Base-by-base conservation (phyloP, 1,140 invertebrate species). In the Bombus superbus region DNA sequence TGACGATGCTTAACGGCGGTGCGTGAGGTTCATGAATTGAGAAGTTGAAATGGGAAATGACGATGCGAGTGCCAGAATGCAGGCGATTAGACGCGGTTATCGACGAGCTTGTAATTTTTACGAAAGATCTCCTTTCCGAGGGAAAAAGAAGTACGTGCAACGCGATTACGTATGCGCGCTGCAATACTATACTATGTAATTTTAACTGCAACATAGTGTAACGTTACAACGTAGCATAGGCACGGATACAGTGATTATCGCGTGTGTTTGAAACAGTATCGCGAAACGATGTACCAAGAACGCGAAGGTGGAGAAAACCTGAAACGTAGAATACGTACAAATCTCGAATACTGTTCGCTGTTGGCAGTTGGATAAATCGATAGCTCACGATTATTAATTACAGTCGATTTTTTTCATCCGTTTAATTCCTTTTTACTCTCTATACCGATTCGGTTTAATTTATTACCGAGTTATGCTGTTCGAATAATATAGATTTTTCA, bases 161-260 rank as follows among this genome's bases (percentile, higher is more conserved):
- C 35, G 47, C n/a, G 57, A 75, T 75, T 75, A 75, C 42, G n/a
- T 47, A 47, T n/a, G 28, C 72, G n/a, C 25, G 73, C 9, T 28
- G 73, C 42, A 75, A 53, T 15, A 32, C 5, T 15, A 15, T 10
- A 15, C 44, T 28, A 28, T 75, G 53, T 57, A 75, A 75, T 75
- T 75, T 75, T 13, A 53, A 28, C 44, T 9, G n/a, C 32, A 32
- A 57, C 15, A 15, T 57, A 75, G 47, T 13, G 13, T 75, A 38
- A 53, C 25, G 28, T 74, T 74, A 35, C 44, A n/a, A 75, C n/a
- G 22, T 3, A 35, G 44, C 44, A 75, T 25, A 38, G 22, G 10
- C 13, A 11, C 8, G 73, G 22, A 13, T 38, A 38, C 25, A 38
- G 22, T 25, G 9, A 53, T 35, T 35, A 74, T 53, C 22, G 42